Conservation (phyloP, 1,140 invertebrate genomes). For the Panagrolaimus sp. region DNA sequence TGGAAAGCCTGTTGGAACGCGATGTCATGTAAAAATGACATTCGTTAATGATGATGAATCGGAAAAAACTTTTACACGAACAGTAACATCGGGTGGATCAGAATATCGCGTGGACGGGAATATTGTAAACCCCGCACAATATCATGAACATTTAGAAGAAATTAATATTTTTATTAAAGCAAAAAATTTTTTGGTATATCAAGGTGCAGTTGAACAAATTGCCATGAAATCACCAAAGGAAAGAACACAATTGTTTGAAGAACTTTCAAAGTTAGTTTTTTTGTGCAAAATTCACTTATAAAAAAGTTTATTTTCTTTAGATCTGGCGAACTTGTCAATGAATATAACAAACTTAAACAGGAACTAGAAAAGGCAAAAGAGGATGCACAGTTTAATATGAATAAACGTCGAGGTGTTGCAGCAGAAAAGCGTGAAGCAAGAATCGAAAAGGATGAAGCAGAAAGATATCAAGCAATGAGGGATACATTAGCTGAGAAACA, state of each 20-base stretch:
- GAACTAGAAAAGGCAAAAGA: slow-evolving; percentile 95
- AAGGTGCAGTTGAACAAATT: slow-evolving; percentile 97
- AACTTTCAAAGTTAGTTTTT: slow-evolving; percentile 78
- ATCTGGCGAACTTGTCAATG: slow-evolving; percentile 75
- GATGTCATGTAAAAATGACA: slow-evolving; percentile 77
- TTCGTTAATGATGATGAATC: slow-evolving; percentile 74
- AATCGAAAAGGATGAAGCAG: slow-evolving; percentile 94
- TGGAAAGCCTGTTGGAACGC: slow-evolving; percentile 76
- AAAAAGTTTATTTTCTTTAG: slow-evolving; percentile 56
- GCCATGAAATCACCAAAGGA: slow-evolving; percentile 99
- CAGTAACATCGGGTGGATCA: slow-evolving; percentile 79
- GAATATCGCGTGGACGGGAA: slow-evolving; percentile 89
- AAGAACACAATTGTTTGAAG: slow-evolving; percentile 90
- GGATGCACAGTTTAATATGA: slow-evolving; percentile 93
- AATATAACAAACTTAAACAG: slow-evolving; percentile 82
- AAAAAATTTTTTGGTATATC: slow-evolving; percentile 99
- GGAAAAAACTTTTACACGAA: slow-evolving; percentile 81
- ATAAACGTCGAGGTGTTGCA: slow-evolving; percentile 95
- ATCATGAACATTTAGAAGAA: slow-evolving; percentile 80
- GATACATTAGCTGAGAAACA: slow-evolving; percentile 75
- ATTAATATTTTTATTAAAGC: slow-evolving; percentile 97
- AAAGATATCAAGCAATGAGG: slow-evolving; percentile 87
- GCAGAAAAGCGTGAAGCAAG: slow-evolving; percentile 96
- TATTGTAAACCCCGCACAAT: slow-evolving; percentile 78
- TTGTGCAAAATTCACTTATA: too few relatives aligned